These are phyloP conservation scores for Anorthoa munda DNA, from an alignment of 2,888 invertebrate species.

Conservation along the genomic window DNA sequence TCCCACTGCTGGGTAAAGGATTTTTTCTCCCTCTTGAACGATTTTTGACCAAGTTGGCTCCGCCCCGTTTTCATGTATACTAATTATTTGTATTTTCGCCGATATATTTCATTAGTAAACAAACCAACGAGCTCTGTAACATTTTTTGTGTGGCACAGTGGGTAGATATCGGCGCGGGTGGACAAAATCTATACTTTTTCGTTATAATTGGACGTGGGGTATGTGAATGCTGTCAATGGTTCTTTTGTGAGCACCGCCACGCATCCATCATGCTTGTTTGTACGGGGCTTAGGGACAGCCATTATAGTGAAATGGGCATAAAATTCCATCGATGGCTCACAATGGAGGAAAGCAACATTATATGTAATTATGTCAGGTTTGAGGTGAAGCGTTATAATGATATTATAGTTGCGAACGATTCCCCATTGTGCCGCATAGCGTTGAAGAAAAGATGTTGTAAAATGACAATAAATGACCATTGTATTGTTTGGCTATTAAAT, in stretches of 20 bases:
- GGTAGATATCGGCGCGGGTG: conserved; percentile 71
- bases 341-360: conserved; percentile 78
- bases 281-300: conserved; percentile 74
- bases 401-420: conserved; percentile 71
- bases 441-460: conserved; percentile 45
- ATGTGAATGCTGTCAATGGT: conserved; percentile 78
- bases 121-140: conserved; percentile 11
- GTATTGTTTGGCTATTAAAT: conserved; percentile 53
- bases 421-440: conserved; percentile 57
- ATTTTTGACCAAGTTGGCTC: no score
- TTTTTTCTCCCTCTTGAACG: no score
- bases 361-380: conserved; percentile 82
- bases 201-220: conserved; percentile 82
- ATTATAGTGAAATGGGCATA: conserved; percentile 87
- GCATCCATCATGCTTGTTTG: conserved; percentile 86
- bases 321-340: conserved; percentile 84
- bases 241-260: conserved; percentile 83
- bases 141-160: conserved; percentile 72
- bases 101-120: conserved; percentile 46
- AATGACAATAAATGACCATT: conserved; percentile 56
- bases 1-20: no score
- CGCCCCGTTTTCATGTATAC: no score
- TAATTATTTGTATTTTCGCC: conserved; percentile 34
- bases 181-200: conserved; percentile 77
- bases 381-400: conserved; percentile 79